These are phyloP conservation scores for Acanthoscelides obtectus DNA, from an alignment of 2,888 invertebrate genomes.

Conservation along the genomic window DNA sequence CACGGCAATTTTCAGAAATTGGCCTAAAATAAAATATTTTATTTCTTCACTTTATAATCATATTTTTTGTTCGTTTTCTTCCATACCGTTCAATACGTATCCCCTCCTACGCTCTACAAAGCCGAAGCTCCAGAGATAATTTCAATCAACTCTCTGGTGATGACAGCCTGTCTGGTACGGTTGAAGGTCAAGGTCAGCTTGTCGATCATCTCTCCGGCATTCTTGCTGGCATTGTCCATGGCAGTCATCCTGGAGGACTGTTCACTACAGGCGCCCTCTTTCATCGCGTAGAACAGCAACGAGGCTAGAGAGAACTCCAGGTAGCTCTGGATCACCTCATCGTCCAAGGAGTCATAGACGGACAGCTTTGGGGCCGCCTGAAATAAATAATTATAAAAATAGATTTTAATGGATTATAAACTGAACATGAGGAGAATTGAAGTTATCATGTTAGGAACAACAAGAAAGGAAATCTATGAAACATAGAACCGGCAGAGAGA, in stretches of 20 bases:
- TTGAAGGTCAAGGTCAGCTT: conserved; percentile 96
- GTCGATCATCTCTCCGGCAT: conserved; percentile 99
- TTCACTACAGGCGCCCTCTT: conserved; percentile 96
- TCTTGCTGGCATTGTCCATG: conserved; percentile 99
- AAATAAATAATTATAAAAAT: too few species aligned
- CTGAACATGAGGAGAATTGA: too few species aligned
- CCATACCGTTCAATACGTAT: not conserved
- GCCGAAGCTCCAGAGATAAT: conserved; percentile 98
- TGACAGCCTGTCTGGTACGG: conserved; percentile 97
- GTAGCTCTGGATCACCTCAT: conserved; percentile 87
- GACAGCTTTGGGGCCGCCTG: conserved; percentile 76
- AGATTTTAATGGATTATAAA: too few species aligned
- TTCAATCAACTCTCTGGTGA: conserved; percentile 96
- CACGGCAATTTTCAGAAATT: too few species aligned
- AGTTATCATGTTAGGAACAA: too few species aligned
- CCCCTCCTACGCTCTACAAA: conserved; percentile 49
- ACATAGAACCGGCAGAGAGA: too few species aligned
- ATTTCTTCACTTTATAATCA: not conserved
- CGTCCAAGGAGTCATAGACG: conserved; percentile 90
- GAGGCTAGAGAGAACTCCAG: conserved; percentile 94
- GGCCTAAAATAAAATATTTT: too few species aligned
- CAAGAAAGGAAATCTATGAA: too few species aligned
- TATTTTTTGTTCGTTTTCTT: not conserved
- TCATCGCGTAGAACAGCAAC: conserved; percentile 90
- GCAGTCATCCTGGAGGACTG: conserved; percentile 99